These are phyloP conservation scores for Zhuqinia jingwanae DNA, from an alignment of 2,888 invertebrate genomes.

Conservation along the genomic window DNA sequence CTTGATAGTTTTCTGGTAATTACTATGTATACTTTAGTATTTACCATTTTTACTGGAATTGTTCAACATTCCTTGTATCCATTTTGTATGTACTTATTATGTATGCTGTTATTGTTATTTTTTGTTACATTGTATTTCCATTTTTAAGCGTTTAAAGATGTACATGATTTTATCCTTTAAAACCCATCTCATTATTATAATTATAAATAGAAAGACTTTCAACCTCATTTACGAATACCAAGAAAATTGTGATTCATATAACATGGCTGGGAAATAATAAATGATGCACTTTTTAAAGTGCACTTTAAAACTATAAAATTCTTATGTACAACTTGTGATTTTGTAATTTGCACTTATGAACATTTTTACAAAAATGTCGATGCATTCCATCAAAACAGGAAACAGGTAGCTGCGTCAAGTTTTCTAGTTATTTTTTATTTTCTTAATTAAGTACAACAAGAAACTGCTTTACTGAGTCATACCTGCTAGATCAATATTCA, in stretches of 20 bases:
- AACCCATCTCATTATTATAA: not conserved
- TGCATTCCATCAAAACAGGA: not conserved
- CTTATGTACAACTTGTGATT: too few species aligned
- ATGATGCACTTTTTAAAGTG: not conserved
- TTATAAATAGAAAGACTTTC: not conserved
- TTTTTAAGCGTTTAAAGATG: not conserved
- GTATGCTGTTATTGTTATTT: not conserved
- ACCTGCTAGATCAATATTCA: too few species aligned
- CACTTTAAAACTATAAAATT: too few species aligned
- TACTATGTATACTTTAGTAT: constrained; percentile 10
- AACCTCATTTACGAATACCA: not conserved
- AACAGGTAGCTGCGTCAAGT: too few species aligned
- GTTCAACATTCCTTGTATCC: not conserved
- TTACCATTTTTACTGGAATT: constrained; percentile 1
- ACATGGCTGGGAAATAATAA: not conserved
- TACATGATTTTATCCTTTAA: not conserved
- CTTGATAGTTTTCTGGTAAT: not conserved
- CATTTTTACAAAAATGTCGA: too few species aligned
- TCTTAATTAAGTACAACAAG: too few species aligned
- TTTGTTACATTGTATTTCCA: not conserved
- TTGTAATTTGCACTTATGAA: not conserved
- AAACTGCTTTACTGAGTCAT: too few species aligned
- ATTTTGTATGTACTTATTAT: not conserved
- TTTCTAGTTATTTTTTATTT: too few species aligned
- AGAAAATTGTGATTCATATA: constrained; percentile 22